Evolutionary conservation across 1,140 invertebrate species (phyloP).

Genomic region (Harpegnathos saltator): DNA sequence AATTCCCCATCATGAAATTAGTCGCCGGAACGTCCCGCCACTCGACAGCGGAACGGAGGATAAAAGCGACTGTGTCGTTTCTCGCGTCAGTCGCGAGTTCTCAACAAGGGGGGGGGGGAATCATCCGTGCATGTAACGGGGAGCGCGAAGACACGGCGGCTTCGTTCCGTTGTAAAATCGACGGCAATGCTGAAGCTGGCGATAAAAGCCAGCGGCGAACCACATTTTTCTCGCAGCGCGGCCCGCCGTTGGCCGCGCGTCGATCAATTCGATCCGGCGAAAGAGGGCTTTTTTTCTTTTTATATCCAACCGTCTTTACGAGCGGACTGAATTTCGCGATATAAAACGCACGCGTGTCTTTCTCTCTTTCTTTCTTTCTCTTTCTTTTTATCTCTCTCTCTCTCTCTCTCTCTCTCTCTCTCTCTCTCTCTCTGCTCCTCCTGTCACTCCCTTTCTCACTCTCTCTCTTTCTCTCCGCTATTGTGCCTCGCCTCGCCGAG

Average conservation of each 20-base stretch:
- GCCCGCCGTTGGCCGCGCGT: not conserved
- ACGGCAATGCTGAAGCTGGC: no score
- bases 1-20: slow-evolving; percentile 26
- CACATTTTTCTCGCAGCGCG: not conserved
- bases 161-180: slow-evolving; percentile 3
- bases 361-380: no score
- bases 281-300: not conserved
- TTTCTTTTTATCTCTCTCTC: no score
- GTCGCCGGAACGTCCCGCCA: not conserved
- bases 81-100: not conserved
- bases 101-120: not conserved
- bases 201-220: slow-evolving; percentile 16
- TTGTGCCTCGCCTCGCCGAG: no score
- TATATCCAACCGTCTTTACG: not conserved
- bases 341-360: not conserved
- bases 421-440: no score
- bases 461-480: no score
- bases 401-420: no score
- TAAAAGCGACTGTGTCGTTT: not conserved
- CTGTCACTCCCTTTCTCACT: no score
- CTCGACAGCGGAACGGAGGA: no score
- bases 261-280: not conserved
- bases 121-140: no score
- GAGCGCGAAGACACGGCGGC: not conserved
- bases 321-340: not conserved